Evolutionary conservation across 1,140 invertebrate genomes (phyloP), one percentile per base, ranked within the genome.

Genomic region (Drosophila punjabiensis): DNA sequence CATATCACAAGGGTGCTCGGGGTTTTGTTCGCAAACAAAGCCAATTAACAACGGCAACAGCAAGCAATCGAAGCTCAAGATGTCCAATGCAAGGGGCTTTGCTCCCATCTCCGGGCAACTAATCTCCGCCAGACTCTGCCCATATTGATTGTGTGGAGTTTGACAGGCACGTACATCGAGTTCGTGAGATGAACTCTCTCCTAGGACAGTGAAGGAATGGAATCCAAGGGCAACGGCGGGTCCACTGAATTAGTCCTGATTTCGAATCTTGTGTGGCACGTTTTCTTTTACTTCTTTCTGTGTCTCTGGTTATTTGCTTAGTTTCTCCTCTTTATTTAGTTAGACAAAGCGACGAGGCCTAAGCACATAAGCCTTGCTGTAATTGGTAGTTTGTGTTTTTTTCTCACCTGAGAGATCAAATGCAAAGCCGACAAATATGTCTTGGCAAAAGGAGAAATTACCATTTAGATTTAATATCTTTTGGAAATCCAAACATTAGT

Each of bases 41-140:
- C 66, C 78, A 88, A 88, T 88, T 88, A 88, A 82, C 62, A 64
- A 41, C 52, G 62, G 43, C 66, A 66, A 79, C 73, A 78, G 68
- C 81, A 88, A 78, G 61, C 74, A 76, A 68, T 65, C 50, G 47
- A 70, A 59, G 59, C 47, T 70, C 58, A 52, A 62, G 76, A 41
- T 65, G 60, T 64, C 35, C 35, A 58, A 76, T 52, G 41, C 39
- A n/a, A 41, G 41, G 18, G 55, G 28, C 50, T 48, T 45, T 48
- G 33, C 24, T 16, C 14, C 32, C 50, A 47, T 79, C 50, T 58
- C 76, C 41, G 50, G 52, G 75, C 58, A 63, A 79, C 59, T 65
- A 75, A 68, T 77, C 64, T 67, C 50, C 48, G 41, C 65, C 45
- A n/a, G 37, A 64, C 48, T 59, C 39, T 48, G 45, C 16, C 67